These are phyloP conservation scores for Euura lappo DNA, from an alignment of 1,140 invertebrate species.

Conservation along the genomic window DNA sequence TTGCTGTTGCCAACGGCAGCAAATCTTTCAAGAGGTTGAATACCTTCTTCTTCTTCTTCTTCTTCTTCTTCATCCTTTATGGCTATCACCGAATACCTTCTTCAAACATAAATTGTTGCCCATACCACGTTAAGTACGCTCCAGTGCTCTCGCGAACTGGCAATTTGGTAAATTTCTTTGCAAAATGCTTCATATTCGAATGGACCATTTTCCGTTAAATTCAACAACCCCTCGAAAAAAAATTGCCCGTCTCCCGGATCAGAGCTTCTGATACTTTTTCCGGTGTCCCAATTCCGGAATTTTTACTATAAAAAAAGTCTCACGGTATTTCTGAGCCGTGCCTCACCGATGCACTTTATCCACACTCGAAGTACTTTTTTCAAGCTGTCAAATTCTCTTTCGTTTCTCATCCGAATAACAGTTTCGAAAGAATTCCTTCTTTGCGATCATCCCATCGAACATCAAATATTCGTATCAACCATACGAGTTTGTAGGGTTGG, in stretches of 20 bases:
- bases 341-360: not conserved
- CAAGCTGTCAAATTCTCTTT: not conserved
- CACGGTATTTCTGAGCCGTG: not conserved
- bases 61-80: too few relatives aligned
- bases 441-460: not conserved
- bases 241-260: not conserved
- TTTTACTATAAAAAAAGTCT: not conserved
- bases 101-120: not conserved
- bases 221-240: not conserved
- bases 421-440: constrained; percentile 2
- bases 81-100: not conserved
- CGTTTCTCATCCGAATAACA: constrained; percentile 10
- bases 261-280: not conserved
- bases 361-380: constrained; percentile 12
- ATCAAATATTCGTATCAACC: constrained; percentile 16
- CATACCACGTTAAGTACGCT: not conserved
- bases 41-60: too few relatives aligned
- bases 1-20: too few relatives aligned
- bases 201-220: not conserved
- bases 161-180: not conserved
- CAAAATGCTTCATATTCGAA: not conserved
- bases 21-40: too few relatives aligned
- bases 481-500: not conserved
- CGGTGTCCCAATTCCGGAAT: not conserved
- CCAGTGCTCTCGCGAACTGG: not conserved